Percentiles rank a stretch among this genome's conserved stretches.
phyloP scores from a whole-genome alignment of 2,797 vertebrate genomes.

The Acestrorhynchus altus region DNA sequence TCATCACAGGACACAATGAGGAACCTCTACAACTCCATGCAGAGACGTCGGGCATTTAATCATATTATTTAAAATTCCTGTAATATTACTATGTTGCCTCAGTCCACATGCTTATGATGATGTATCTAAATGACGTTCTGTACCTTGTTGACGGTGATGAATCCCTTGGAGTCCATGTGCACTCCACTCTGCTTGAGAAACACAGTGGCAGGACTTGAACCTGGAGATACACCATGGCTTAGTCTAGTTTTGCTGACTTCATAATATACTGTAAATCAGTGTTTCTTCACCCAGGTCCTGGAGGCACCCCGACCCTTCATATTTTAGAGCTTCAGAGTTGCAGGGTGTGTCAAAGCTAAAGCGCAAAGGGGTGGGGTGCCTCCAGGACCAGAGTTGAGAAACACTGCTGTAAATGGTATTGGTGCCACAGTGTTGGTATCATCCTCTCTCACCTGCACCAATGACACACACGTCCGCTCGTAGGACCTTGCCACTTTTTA shows the following conservation, averaged over 20 bases:
- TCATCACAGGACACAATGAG: too few relatives aligned
- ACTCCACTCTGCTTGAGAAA: conserved; percentile 95
- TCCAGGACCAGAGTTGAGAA: too few relatives aligned
- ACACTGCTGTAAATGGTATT: too few relatives aligned
- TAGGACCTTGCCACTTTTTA: conserved; percentile 96
- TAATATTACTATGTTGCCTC: too few relatives aligned
- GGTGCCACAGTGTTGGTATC: not conserved
- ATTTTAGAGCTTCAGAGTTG: too few relatives aligned
- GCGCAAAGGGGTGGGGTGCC: too few relatives aligned
- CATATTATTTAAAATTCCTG: too few relatives aligned
- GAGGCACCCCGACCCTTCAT: too few relatives aligned
- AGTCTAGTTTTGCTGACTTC: not conserved
- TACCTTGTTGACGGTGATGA: conserved; percentile 96
- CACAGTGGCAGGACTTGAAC: conserved; percentile 88
- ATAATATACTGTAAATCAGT: not conserved
- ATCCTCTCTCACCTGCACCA: conserved; percentile 85
- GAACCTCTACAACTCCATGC: too few relatives aligned
- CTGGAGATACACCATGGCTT: conserved; percentile 67
- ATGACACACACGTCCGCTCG: conserved; percentile 95
- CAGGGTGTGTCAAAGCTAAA: too few relatives aligned
- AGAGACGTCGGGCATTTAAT: too few relatives aligned
- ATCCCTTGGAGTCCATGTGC: conserved; percentile 92
- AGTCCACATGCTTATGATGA: not conserved
- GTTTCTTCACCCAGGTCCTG: too few relatives aligned
- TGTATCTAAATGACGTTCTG: not conserved